Base-by-base conservation (phyloP, 1,140 invertebrate species). In the Drosophila lini region DNA sequence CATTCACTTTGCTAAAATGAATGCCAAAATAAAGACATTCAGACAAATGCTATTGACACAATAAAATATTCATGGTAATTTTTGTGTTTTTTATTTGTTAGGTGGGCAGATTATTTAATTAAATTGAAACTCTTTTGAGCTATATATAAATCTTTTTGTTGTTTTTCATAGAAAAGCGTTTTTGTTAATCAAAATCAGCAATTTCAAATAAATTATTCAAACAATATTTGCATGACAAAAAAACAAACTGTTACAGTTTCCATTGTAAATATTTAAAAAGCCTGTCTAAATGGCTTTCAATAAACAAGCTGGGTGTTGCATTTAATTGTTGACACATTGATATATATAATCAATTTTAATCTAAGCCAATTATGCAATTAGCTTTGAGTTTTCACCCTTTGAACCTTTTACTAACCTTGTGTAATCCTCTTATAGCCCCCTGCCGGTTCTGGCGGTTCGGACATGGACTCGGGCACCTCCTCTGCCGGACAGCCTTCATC, bases 381-480 rank as follows among this genome's bases (percentile, higher is more conserved):
- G 19, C 34, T 40, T n/a, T 42, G 16, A 19, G 13, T 38, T 53
- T 6, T 53, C 5, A 28, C 5, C 8, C 11, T 8, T 19, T 16
- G 19, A 19, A 15, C 0, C 15, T 1, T n/a, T 9, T 47, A 10
- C 8, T 31, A 50, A 47, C 22, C 7, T 13, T 0, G 0, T 9
- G 8, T 42, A 8, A 45, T 2, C 19, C 19, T 11, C 22, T 53
- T 32, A 11, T 22, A 88, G 81, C 53, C 68, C 3, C 56, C 74
- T 25, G 53, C 59, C 9, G 78, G 74, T 22, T 77, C 83, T 5
- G 64, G 57, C 5, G 63, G 78, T 0, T 74, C 86, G 8, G 90
- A 91, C 28, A 83, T 77, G 56, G 90, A 91, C 50, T 91, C 90
- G 15, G 83, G 85, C 48, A 81, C 88, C 36, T 92, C 82, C 15